phyloP scores from a whole-genome alignment of 2,888 invertebrate species.

The Deladenus siricidicola region DNA sequence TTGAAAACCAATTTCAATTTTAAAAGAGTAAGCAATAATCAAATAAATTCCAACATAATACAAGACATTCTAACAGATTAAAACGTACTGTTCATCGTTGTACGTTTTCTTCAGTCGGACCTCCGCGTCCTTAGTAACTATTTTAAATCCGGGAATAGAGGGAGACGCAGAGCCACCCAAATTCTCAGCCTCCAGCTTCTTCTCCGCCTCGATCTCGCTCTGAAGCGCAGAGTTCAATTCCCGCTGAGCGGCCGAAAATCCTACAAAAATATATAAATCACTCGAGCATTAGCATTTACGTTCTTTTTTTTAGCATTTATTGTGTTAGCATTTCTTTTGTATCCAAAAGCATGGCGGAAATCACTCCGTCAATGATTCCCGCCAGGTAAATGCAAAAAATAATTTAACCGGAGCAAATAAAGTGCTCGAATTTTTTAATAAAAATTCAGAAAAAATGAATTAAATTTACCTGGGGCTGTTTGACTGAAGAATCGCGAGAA shows the following conservation, averaged over 20 bases:
- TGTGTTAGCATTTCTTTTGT: too few species aligned
- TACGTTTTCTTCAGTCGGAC: slow-evolving; percentile 65
- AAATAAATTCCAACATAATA: not conserved
- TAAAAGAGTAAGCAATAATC: not conserved
- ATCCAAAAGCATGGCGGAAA: too few species aligned
- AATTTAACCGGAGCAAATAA: too few species aligned
- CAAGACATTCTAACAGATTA: too few species aligned
- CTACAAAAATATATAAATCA: not conserved
- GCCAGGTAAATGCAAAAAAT: too few species aligned
- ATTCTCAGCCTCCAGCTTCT: slow-evolving; percentile 54
- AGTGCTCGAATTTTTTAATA: not conserved
- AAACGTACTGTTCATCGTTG: slow-evolving; percentile 61
- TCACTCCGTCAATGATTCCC: too few species aligned
- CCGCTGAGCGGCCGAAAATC: slow-evolving; percentile 29
- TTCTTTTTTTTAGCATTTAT: not conserved
- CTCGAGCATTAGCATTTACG: not conserved
- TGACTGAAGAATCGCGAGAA: not conserved
- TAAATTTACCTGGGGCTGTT: not conserved
- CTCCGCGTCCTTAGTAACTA: slow-evolving; percentile 73
- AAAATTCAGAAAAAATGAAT: not conserved
- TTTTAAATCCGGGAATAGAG: slow-evolving; percentile 72
- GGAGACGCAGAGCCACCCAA: slow-evolving; percentile 57
- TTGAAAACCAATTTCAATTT: not conserved
- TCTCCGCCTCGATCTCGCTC: slow-evolving; percentile 85
- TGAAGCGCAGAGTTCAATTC: slow-evolving; percentile 76